Percentiles rank a stretch among this genome's conserved stretches.
Conservation (phyloP, 2,888 invertebrate genomes). For the Aphidius colemani region DNA sequence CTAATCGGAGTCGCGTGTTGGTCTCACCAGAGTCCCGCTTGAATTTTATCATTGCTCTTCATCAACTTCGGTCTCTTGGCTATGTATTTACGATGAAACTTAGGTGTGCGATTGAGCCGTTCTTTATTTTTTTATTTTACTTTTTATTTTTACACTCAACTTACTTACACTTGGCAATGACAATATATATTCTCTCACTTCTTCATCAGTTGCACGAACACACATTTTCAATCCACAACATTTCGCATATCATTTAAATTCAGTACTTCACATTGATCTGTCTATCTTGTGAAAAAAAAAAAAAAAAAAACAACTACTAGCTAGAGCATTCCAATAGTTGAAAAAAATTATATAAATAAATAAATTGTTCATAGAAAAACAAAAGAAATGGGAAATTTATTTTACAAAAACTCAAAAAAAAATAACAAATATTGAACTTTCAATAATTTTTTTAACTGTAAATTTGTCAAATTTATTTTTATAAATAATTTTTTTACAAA, state of each 20-base stretch:
- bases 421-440: too few relatives aligned
- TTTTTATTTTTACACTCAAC: not conserved
- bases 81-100: constrained; percentile 15
- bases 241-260: too few relatives aligned
- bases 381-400: not conserved
- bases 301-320: too few relatives aligned
- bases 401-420: too few relatives aligned
- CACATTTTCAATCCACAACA: too few relatives aligned
- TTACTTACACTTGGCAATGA: constrained; percentile 1
- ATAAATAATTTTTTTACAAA: too few relatives aligned
- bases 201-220: too few relatives aligned
- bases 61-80: constrained; percentile 39
- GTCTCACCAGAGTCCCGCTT: constrained; percentile 32
- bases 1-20: constrained; percentile 53
- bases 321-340: too few relatives aligned
- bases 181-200: constrained; percentile 13
- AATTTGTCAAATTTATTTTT: too few relatives aligned
- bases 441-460: too few relatives aligned
- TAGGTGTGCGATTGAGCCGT: constrained; percentile 30
- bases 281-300: not conserved
- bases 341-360: too few relatives aligned
- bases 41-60: constrained; percentile 50
- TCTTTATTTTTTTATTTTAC: constrained; percentile 11
- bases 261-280: constrained; percentile 1
- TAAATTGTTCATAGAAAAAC: not conserved